Conservation (phyloP, 2,888 invertebrate genomes). For the Aspidapion aeneum region DNA sequence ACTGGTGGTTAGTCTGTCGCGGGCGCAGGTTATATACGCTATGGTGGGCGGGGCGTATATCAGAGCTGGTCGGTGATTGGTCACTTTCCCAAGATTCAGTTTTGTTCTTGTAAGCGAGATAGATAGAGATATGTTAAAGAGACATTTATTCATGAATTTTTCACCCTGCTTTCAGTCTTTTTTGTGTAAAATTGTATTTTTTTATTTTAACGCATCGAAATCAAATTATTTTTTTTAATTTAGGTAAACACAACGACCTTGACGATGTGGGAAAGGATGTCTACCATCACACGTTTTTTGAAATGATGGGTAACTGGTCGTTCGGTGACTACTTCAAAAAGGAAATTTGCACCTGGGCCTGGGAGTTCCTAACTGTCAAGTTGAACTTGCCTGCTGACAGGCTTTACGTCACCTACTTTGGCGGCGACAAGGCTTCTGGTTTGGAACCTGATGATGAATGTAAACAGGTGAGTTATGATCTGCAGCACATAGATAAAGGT, state of each 20-base stretch:
- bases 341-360: conserved; percentile 96
- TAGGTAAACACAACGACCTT: conserved; percentile 97
- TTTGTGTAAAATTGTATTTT: no score
- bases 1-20: no score
- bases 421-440: conserved; percentile 79
- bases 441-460: conserved; percentile 93
- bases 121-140: no score
- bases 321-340: conserved; percentile 99
- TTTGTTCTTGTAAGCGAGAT: no score
- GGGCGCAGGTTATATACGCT: no score
- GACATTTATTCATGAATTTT: no score
- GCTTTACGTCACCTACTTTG: conserved; percentile 98
- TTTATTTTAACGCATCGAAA: no score
- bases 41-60: no score
- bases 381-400: conserved; percentile 78
- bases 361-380: conserved; percentile 88
- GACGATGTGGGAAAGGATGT: conserved; percentile 99
- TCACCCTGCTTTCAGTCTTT: no score
- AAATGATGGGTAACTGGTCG: conserved; percentile 99
- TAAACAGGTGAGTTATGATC: conserved; percentile 51
- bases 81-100: no score
- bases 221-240: conserved; percentile 6
- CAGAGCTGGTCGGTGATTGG: no score
- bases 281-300: conserved; percentile 99
- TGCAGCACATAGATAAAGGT: not conserved